These are phyloP conservation scores for Cephus pygmeus DNA, from an alignment of 2,888 invertebrate species.

Conservation along the genomic window DNA sequence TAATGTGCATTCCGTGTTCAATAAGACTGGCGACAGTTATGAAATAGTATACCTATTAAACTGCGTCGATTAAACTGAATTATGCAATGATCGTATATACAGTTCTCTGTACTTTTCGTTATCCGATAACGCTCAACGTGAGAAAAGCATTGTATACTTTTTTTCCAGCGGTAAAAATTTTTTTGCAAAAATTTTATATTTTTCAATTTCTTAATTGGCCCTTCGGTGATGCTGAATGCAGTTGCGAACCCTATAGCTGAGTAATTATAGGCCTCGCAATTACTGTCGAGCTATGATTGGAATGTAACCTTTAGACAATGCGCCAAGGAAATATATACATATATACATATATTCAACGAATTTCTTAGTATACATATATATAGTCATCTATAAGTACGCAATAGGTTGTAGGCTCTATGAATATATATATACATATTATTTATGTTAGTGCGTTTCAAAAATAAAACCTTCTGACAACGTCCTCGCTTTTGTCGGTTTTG, in stretches of 20 bases:
- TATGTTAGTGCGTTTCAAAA: neutral
- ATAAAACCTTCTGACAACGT: neutral
- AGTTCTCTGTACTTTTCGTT: neutral
- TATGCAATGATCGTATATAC: constrained; percentile 30
- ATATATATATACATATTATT: neutral
- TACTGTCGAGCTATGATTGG: constrained; percentile 25
- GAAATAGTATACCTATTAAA: neutral
- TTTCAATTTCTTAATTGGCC: neutral
- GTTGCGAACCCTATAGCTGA: neutral
- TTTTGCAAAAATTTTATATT: neutral
- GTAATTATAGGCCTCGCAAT: constrained; percentile 11
- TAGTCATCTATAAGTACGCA: neutral
- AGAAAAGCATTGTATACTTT: neutral
- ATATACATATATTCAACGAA: constrained; percentile 1
- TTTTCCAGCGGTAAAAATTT: neutral
- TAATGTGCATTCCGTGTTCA: constrained; percentile 27
- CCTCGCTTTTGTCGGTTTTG: neutral
- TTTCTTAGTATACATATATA: neutral
- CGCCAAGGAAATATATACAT: constrained; percentile 27
- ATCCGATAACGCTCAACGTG: neutral
- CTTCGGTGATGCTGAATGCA: neutral
- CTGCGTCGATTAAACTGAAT: constrained; percentile 41
- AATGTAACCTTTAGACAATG: constrained; percentile 34
- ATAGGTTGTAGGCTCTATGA: neutral
- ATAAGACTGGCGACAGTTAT: neutral